Base-by-base conservation (phyloP, 2,888 invertebrate genomes). In the Watsonalla cultraria region DNA sequence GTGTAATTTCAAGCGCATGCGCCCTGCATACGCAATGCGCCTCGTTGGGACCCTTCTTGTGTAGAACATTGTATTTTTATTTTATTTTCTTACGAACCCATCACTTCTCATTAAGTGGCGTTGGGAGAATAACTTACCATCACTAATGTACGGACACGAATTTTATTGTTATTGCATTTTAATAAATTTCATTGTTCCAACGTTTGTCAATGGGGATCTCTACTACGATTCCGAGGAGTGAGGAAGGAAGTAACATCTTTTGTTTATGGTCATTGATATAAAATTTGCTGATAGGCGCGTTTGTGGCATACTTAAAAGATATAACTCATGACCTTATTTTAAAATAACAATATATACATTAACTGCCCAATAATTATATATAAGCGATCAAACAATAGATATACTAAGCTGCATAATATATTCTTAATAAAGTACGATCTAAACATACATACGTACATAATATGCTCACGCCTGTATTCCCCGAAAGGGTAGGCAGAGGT, bases 91-190 rank as follows among this genome's bases (percentile, higher is more conserved):
- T 85, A 87, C 74, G 87, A 90, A 90, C 89, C 85, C 90, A 90
- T 90, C 90, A 90, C 82, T 90, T 90, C 90, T 90, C 90, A 90
- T 90, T 90, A 90, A 90, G 80, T 85, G 84, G 84, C 88, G 90
- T 89, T 89, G 85, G 82, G 78, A 89, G 90, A 90, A 90, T 90
- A 90, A 87, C 74, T 90, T 90, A 85, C 79, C 89, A 89, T 90
- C 75, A 61, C 76, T 88, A 90, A 90, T 89, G 89, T 89, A 86
- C 87, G 89, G 88, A 86, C 89, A 90, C 81, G 84, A 86, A 84
- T 89, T 90, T 89, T 90, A 90, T 90, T 89, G 88, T 89, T 90
- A 90, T 89, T 84, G 87, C 90, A 86, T 90, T 90, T 88, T 89
- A 90, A 90, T 89, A 84, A 84, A 86, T 82, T 77, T 87, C 87